Evolutionary conservation across 2,113 vertebrate genomes (phyloP).

Genomic region (Turnix velox): DNA sequence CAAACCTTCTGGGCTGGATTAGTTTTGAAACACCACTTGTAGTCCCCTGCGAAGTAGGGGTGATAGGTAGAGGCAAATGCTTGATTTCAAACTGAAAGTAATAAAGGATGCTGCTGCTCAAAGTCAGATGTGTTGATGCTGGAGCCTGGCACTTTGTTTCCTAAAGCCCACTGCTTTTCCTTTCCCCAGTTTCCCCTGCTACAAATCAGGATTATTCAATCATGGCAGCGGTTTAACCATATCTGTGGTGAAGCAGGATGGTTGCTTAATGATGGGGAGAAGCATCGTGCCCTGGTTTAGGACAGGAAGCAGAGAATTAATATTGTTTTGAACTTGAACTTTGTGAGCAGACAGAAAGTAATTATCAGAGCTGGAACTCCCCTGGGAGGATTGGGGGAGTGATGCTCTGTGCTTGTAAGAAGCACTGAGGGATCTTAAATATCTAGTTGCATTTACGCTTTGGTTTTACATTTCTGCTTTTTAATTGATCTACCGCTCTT

Average conservation of each 20-base stretch:
- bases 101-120: not conserved
- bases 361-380: constrained; percentile 18
- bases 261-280: not conserved
- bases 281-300: constrained; percentile 2
- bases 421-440: constrained; percentile 19
- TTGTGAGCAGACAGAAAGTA: constrained; percentile 13
- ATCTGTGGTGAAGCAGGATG: not conserved
- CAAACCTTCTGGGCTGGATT: not conserved
- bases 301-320: constrained; percentile 50
- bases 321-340: constrained; percentile 61
- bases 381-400: not conserved
- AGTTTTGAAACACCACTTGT: not conserved
- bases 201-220: not conserved
- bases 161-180: not conserved
- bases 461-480: constrained; percentile 35
- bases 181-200: not conserved
- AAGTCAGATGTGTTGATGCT: not conserved
- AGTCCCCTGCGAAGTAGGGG: not conserved
- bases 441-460: not conserved
- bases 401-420: not conserved
- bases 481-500: not conserved
- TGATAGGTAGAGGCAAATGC: not conserved
- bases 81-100: not conserved
- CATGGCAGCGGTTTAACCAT: not conserved
- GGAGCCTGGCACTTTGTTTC: not conserved